Conservation (phyloP, 2,113 vertebrate genomes). For the Acanthisitta chloris region DNA sequence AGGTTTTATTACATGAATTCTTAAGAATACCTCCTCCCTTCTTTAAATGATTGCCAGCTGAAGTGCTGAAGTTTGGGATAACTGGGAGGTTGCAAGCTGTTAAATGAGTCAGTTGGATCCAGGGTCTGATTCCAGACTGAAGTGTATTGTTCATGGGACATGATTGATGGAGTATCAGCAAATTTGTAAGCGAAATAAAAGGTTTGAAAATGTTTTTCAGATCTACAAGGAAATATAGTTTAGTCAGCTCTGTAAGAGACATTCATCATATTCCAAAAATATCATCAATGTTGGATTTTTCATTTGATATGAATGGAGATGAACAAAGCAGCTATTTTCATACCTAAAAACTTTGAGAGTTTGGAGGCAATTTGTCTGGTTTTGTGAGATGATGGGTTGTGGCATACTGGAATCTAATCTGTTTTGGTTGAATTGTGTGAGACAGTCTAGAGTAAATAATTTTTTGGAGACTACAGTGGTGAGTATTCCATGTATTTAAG, state of each 20-base stretch:
- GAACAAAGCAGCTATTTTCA: neutral
- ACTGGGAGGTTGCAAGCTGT: neutral
- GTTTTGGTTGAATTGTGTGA: neutral
- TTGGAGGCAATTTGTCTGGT: neutral
- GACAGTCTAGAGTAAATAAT: neutral
- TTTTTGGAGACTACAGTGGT: neutral
- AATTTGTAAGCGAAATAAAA: neutral
- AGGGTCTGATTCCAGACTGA: neutral
- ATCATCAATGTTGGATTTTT: neutral
- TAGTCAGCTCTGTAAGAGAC: neutral
- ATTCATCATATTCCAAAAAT: neutral
- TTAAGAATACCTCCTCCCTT: neutral
- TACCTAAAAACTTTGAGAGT: neutral
- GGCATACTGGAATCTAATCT: neutral
- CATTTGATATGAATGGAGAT: neutral
- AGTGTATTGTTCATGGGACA: neutral
- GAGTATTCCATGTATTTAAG: neutral
- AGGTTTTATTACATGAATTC: slow-evolving; percentile 60
- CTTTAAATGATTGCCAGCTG: slow-evolving; percentile 32
- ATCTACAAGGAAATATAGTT: neutral
- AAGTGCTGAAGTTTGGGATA: slow-evolving; percentile 34
- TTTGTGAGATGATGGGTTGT: neutral
- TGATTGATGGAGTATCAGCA: neutral
- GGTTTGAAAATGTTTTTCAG: neutral
- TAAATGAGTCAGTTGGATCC: slow-evolving; percentile 14